Conservation (phyloP, 37 sponge, comb jelly and placozoan species). For the Halichondria panicea region DNA sequence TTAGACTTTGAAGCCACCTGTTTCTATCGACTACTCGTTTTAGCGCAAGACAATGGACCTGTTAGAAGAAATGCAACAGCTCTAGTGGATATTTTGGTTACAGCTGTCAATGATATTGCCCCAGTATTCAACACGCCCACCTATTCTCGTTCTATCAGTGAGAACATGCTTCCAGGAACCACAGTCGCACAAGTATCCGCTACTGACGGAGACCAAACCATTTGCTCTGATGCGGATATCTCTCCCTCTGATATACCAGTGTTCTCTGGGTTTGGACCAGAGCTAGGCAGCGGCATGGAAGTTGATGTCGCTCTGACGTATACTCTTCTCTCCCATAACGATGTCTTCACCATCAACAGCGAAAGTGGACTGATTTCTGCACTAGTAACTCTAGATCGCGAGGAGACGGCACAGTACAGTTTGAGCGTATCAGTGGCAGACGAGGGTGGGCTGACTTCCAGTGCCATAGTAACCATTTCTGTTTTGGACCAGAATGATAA, state of each 20-base stretch:
- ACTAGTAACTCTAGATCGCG: constrained; percentile 27
- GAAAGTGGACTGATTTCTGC: constrained; percentile 32
- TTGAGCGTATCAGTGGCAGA: constrained; percentile 45
- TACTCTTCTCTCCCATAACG: constrained; percentile 1
- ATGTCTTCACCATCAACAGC: constrained; percentile 17
- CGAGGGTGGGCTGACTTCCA: neutral
- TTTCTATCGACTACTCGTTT: constrained; percentile 32
- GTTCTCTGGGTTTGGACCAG: neutral
- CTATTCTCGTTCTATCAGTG: neutral
- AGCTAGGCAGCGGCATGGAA: neutral
- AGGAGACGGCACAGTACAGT: constrained; percentile 1
- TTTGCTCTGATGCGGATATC: neutral
- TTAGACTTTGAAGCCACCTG: constrained; percentile 2
- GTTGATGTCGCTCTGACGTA: neutral
- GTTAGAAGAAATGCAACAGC: constrained; percentile 14
- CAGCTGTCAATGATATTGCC: constrained; percentile 55
- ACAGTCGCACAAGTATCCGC: constrained; percentile 20
- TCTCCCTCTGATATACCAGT: neutral
- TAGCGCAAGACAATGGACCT: constrained; percentile 37
- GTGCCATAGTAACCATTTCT: constrained; percentile 25
- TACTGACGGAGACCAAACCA: constrained; percentile 11
- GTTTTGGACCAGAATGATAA: constrained; percentile 63
- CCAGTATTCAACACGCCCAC: constrained; percentile 42
- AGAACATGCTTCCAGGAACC: constrained; percentile 5
- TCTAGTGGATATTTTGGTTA: constrained; percentile 25